phyloP scores from a whole-genome alignment of 2,888 invertebrate species.

The Lithodes maja region DNA sequence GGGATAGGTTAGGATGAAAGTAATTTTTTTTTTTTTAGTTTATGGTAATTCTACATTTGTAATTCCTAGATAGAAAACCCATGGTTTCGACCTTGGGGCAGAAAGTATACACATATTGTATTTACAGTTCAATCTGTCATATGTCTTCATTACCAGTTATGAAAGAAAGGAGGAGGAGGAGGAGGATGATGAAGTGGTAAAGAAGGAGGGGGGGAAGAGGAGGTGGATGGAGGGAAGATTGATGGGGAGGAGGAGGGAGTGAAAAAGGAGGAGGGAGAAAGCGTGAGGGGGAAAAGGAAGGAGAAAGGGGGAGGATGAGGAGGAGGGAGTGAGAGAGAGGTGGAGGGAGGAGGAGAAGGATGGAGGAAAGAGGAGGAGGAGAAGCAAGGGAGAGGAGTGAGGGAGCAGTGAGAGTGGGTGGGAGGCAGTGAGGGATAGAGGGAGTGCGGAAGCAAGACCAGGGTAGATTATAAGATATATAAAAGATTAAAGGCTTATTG shows the following conservation, averaged over 20 bases:
- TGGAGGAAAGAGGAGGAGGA: not conserved
- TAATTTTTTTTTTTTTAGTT: not conserved
- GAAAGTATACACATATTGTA: too few relatives aligned
- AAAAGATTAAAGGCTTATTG: too few relatives aligned
- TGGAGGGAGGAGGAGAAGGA: not conserved
- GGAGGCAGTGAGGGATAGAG: not conserved
- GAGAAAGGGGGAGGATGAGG: not conserved
- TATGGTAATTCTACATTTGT: too few relatives aligned
- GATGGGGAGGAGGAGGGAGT: not conserved
- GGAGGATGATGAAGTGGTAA: not conserved
- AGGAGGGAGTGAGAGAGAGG: not conserved
- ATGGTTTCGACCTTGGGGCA: too few relatives aligned
- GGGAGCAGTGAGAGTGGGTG: not conserved
- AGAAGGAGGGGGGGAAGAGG: not conserved
- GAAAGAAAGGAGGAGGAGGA: not conserved
- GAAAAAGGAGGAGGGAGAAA: not conserved
- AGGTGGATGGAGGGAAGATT: not conserved
- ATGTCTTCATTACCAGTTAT: too few relatives aligned
- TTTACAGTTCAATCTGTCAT: too few relatives aligned
- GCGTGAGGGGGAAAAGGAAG: not conserved
- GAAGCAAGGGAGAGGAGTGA: not conserved
- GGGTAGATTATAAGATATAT: not conserved
- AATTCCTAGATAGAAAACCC: too few relatives aligned
- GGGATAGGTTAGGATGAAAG: not conserved
- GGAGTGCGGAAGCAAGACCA: not conserved